Conservation (phyloP, 1,140 invertebrate genomes). For the Drosophila ambigua region DNA sequence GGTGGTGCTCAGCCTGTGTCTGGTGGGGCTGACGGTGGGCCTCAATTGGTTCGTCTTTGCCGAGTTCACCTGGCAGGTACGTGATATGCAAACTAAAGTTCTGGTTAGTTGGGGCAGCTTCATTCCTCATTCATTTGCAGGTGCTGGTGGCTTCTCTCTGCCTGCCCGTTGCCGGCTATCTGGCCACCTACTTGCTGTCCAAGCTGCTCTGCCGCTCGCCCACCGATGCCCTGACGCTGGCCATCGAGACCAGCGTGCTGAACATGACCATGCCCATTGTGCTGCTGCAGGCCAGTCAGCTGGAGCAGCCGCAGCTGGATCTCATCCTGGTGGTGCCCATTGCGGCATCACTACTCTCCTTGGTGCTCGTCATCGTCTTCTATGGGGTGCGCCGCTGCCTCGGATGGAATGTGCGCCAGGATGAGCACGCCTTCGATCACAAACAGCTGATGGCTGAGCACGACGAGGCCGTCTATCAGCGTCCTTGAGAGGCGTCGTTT, state of each 20-base stretch:
- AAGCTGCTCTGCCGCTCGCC: constrained; percentile 52
- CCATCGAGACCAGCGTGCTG: constrained; percentile 59
- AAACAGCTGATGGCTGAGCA: constrained; percentile 46
- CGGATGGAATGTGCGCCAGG: constrained; percentile 49
- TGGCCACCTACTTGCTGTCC: constrained; percentile 45
- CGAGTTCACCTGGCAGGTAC: constrained; percentile 55
- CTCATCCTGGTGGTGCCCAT: constrained; percentile 61
- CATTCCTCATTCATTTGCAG: constrained; percentile 3
- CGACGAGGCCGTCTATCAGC: constrained; percentile 26
- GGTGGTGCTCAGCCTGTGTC: constrained; percentile 52
- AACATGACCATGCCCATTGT: constrained; percentile 68
- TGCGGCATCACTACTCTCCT: constrained; percentile 40
- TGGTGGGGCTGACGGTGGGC: constrained; percentile 57
- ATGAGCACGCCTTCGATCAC: constrained; percentile 52
- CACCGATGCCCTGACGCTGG: constrained; percentile 58
- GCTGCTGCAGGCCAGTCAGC: constrained; percentile 50
- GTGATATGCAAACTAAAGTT: not conserved
- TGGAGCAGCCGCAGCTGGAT: constrained; percentile 58
- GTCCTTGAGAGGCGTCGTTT: constrained; percentile 4
- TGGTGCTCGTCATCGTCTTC: constrained; percentile 40
- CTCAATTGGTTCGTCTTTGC: constrained; percentile 57
- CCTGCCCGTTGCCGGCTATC: constrained; percentile 50
- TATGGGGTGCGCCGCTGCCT: constrained; percentile 51
- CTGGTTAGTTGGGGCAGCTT: not conserved
- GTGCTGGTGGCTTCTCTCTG: constrained; percentile 51